Evolutionary conservation across 2,888 invertebrate species (phyloP).

Genomic region (Papilio demoleus): DNA sequence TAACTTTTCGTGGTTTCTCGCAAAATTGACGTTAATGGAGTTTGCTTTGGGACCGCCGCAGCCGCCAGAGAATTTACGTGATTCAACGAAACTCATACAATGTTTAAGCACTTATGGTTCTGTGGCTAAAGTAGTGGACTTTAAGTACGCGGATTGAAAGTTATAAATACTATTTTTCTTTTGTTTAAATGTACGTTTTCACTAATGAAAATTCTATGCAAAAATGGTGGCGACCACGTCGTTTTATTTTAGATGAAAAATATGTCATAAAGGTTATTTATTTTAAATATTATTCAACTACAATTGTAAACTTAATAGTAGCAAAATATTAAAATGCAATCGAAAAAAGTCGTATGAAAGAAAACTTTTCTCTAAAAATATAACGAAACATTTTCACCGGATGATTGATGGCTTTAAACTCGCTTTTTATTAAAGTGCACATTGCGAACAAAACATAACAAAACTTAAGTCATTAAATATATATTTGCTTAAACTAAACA

Average conservation of each 20-base stretch:
- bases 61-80: conserved; percentile 6
- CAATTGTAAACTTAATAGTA: background rate
- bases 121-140: no score
- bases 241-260: no score
- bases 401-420: conserved; percentile 10
- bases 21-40: conserved; percentile 32
- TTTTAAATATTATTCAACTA: background rate
- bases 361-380: background rate
- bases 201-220: no score
- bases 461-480: background rate
- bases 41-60: conserved; percentile 25
- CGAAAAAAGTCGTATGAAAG: no score
- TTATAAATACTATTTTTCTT: no score
- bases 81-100: conserved; percentile 3
- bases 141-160: no score
- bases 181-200: no score
- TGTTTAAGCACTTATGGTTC: background rate
- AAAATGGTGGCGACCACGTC: no score
- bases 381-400: background rate
- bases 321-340: no score
- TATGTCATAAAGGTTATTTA: no score
- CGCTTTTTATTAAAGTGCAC: background rate
- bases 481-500: background rate
- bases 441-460: background rate
- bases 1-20: conserved; percentile 22